Conservation (phyloP, 2,888 invertebrate species). For the Amaurobius ferox region DNA sequence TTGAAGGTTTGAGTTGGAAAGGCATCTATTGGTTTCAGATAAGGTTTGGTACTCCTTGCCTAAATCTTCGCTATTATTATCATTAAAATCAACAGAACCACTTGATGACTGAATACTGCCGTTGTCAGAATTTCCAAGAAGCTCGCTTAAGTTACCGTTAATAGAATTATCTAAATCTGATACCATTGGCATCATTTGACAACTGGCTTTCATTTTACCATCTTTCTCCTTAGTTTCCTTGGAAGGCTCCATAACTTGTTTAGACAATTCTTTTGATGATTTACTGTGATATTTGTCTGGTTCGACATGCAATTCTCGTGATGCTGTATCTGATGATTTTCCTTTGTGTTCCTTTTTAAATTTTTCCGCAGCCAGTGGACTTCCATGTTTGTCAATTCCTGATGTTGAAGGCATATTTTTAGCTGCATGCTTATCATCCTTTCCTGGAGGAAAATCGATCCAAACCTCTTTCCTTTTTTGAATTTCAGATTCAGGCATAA, state of each 20-base stretch:
- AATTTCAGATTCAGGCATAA: conserved; percentile 88
- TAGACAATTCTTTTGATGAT: neutral
- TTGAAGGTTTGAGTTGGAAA: conserved; percentile 42
- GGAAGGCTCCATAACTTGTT: neutral
- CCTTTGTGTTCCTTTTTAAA: conserved; percentile 29
- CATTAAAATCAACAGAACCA: conserved; percentile 65
- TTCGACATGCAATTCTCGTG: neutral
- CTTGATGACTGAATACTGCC: conserved; percentile 49
- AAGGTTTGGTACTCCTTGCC: neutral
- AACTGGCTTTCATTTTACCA: conserved; percentile 7
- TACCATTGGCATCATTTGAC: conserved; percentile 17
- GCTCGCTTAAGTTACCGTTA: conserved; percentile 56
- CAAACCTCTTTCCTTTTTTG: conserved; percentile 78
- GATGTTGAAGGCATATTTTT: conserved; percentile 5
- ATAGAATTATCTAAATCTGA: conserved; percentile 59
- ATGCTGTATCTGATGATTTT: conserved; percentile 13
- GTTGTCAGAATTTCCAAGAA: conserved; percentile 46
- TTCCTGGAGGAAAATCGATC: conserved; percentile 64
- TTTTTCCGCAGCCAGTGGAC: conserved; percentile 16
- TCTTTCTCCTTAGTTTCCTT: conserved; percentile 35
- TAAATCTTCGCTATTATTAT: conserved; percentile 63
- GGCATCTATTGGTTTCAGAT: conserved; percentile 36
- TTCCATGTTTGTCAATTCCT: conserved; percentile 24
- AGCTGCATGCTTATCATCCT: conserved; percentile 21
- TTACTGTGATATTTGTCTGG: conserved; percentile 43